Percentiles rank a stretch among this genome's conserved stretches.
phyloP scores from a whole-genome alignment of 2,797 vertebrate genomes.

The Parauchenoglanis ngamensis region DNA sequence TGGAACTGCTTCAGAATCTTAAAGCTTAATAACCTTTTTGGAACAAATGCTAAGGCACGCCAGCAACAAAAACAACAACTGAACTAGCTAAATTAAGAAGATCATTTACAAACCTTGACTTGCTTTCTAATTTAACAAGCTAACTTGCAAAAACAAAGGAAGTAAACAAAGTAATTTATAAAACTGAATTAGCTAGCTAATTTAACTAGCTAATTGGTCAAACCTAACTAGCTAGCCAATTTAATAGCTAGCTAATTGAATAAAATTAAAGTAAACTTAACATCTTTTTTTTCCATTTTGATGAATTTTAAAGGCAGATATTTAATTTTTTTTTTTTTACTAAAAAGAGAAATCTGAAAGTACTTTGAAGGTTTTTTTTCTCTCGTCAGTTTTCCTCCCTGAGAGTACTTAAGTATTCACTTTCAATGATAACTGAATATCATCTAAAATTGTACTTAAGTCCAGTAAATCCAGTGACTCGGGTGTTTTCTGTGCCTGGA shows the following conservation, averaged over 20 bases:
- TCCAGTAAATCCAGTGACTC: background rate
- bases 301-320: background rate
- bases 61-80: background rate
- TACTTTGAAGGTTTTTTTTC: background rate
- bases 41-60: background rate
- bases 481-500: background rate
- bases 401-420: background rate
- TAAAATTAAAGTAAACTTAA: background rate
- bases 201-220: background rate
- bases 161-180: background rate
- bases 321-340: background rate
- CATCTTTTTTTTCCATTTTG: background rate
- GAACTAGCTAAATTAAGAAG: background rate
- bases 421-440: background rate
- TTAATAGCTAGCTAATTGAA: no score
- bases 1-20: background rate
- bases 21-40: background rate
- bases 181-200: background rate
- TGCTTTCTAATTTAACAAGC: background rate
- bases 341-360: background rate
- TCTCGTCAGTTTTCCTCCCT: background rate
- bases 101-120: background rate
- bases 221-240: background rate
- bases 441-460: background rate
- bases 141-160: background rate